Evolutionary conservation across 2,888 invertebrate genomes (phyloP).

Genomic region (Gymnocheta viridis): DNA sequence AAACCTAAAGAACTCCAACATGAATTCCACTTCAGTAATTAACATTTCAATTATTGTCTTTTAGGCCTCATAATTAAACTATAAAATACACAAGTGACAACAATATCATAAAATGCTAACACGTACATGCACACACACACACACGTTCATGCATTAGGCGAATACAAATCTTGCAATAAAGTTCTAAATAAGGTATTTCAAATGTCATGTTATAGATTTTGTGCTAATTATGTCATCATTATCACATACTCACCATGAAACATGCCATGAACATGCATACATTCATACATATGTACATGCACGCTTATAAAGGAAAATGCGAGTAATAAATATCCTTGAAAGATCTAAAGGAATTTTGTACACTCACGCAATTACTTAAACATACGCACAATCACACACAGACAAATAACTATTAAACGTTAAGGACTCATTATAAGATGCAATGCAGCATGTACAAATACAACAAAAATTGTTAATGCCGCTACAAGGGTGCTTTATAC

Average conservation of each 20-base stretch:
- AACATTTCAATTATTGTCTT: conserved; percentile 70
- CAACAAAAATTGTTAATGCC: conserved; percentile 12
- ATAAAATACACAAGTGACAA: conserved; percentile 66
- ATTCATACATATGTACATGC: conserved; percentile 53
- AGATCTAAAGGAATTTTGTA: conserved; percentile 64
- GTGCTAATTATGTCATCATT: conserved; percentile 79
- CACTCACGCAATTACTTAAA: conserved; percentile 28
- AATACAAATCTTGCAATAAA: conserved; percentile 52
- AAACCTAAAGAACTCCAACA: conserved; percentile 18
- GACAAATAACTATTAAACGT: conserved; percentile 12
- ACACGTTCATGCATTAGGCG: background rate
- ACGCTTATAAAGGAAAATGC: conserved; percentile 5
- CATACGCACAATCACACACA: background rate
- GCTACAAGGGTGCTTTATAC: conserved; percentile 45
- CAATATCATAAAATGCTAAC: conserved; percentile 56
- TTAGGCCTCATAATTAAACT: conserved; percentile 70
- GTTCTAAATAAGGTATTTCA: conserved; percentile 58
- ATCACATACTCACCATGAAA: conserved; percentile 69
- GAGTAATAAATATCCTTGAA: conserved; percentile 59
- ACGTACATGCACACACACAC: background rate
- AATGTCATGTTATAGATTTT: conserved; percentile 72
- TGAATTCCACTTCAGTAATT: conserved; percentile 69
- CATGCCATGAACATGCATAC: conserved; percentile 32
- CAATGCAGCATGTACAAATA: conserved; percentile 57
- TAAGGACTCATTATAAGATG: conserved; percentile 58